phyloP scores from a whole-genome alignment of 2,797 vertebrate species.

The Acanthurus lineatus region DNA sequence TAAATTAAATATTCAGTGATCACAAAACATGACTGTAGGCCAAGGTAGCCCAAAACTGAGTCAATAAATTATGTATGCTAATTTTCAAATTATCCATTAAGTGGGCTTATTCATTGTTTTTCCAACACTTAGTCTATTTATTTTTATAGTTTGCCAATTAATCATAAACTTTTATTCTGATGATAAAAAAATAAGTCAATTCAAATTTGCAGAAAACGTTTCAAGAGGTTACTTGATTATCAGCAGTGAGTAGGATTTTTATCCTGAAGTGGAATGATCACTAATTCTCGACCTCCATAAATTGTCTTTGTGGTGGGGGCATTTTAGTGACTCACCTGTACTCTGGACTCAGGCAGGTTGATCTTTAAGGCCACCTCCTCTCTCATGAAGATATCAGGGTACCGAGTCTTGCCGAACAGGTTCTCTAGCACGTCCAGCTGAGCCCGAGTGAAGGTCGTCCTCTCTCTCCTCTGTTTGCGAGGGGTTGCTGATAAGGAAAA shows the following conservation, averaged over 20 bases:
- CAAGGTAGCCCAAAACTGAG: background rate
- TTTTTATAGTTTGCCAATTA: too few species aligned
- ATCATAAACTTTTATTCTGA: background rate
- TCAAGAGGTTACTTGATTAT: too few species aligned
- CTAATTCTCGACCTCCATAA: background rate
- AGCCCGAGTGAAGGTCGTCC: constrained; percentile 95
- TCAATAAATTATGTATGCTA: background rate
- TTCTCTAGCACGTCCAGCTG: constrained; percentile 95
- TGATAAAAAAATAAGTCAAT: too few species aligned
- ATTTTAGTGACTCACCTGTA: constrained; percentile 87
- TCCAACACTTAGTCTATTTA: too few species aligned
- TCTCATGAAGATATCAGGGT: constrained; percentile 98
- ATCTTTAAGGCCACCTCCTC: constrained; percentile 98
- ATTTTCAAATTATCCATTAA: background rate
- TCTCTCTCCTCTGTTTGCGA: constrained; percentile 94
- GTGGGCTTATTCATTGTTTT: background rate
- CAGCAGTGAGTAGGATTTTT: too few species aligned
- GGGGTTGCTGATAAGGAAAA: constrained; percentile 83
- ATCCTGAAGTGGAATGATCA: too few species aligned
- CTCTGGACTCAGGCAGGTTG: constrained; percentile 95
- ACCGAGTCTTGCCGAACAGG: constrained; percentile 94
- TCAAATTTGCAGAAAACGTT: too few species aligned
- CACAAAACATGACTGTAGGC: too few species aligned
- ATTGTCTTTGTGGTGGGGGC: background rate
- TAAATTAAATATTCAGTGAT: too few species aligned